These are phyloP conservation scores for Prinia subflava DNA, from an alignment of 2,113 vertebrate species.

Conservation along the genomic window DNA sequence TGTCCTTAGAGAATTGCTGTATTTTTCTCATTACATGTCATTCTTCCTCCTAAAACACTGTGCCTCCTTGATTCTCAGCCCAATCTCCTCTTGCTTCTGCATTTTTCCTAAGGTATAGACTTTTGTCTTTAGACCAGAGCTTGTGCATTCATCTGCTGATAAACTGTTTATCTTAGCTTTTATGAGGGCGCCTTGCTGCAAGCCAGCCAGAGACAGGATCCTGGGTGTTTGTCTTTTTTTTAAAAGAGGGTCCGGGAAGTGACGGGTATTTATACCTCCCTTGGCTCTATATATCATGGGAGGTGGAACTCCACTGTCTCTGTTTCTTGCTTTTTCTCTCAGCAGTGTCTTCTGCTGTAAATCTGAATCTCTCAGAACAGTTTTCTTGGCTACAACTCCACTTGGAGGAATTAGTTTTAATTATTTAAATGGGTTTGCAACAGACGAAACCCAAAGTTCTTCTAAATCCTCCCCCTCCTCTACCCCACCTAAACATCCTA, in stretches of 20 bases:
- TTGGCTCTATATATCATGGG: conserved; percentile 69
- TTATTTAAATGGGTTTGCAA: conserved; percentile 5
- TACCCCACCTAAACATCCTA: neutral
- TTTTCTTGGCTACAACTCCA: conserved; percentile 34
- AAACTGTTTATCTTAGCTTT: conserved; percentile 86
- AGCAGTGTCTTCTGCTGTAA: conserved; percentile 56
- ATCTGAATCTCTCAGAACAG: conserved; percentile 47
- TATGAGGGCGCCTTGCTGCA: conserved; percentile 83
- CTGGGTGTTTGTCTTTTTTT: conserved; percentile 73
- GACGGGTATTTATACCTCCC: conserved; percentile 66
- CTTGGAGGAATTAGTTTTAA: neutral
- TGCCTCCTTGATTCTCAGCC: neutral
- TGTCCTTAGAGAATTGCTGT: neutral
- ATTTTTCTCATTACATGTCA: conserved; percentile 8
- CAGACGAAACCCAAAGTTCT: neutral
- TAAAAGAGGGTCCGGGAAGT: conserved; percentile 36
- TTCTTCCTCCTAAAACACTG: conserved; percentile 16
- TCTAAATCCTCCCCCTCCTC: neutral
- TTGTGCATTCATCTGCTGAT: conserved; percentile 80
- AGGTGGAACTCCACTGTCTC: conserved; percentile 62
- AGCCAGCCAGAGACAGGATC: conserved; percentile 79
- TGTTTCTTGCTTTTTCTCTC: conserved; percentile 48
- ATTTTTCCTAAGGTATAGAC: conserved; percentile 69
- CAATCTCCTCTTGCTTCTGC: neutral
- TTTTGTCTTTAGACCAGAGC: conserved; percentile 70